Conservation (phyloP, 2,797 vertebrate species). For the Zalophus californianus region DNA sequence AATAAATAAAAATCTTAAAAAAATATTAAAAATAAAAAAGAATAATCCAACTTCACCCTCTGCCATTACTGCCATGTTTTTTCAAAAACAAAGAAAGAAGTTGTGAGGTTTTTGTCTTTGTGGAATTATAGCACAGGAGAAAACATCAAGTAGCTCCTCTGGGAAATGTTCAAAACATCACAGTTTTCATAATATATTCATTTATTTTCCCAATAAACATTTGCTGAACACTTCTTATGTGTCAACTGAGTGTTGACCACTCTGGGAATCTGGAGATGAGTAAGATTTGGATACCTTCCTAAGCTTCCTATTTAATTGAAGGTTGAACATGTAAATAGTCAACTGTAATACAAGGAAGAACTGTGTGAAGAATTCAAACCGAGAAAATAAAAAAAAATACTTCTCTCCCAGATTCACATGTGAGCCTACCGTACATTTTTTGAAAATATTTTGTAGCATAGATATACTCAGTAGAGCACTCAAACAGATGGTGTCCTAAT, state of each 20-base stretch:
- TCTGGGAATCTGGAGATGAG: neutral
- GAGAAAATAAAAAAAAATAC: slow-evolving; percentile 40
- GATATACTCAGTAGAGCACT: neutral
- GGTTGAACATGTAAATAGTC: slow-evolving; percentile 33
- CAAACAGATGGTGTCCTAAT: slow-evolving; percentile 67
- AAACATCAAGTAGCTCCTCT: slow-evolving; percentile 23
- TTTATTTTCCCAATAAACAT: slow-evolving; percentile 55
- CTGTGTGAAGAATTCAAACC: slow-evolving; percentile 19
- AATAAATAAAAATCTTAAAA: too few species aligned
- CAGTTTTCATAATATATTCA: slow-evolving; percentile 35
- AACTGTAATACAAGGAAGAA: neutral
- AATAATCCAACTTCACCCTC: slow-evolving; percentile 32
- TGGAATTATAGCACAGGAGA: neutral
- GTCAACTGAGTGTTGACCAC: neutral
- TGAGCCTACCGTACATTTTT: slow-evolving; percentile 6
- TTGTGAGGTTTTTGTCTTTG: slow-evolving; percentile 1
- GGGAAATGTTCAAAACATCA: slow-evolving; percentile 42
- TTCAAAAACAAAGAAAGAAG: slow-evolving; percentile 50
- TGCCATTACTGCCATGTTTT: neutral
- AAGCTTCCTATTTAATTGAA: slow-evolving; percentile 52
- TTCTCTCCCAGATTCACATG: slow-evolving; percentile 43
- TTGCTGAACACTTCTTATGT: slow-evolving; percentile 9
- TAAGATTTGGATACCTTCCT: neutral
- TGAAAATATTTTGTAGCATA: slow-evolving; percentile 11
- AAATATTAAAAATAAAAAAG: too few species aligned